A percentile compares a stretch with the other conserved stretches of the same genome.
Evolutionary conservation across 30 jellyfish, hydroid and myxozoan species (phyloP).

Genomic region (Aurelia sp.): DNA sequence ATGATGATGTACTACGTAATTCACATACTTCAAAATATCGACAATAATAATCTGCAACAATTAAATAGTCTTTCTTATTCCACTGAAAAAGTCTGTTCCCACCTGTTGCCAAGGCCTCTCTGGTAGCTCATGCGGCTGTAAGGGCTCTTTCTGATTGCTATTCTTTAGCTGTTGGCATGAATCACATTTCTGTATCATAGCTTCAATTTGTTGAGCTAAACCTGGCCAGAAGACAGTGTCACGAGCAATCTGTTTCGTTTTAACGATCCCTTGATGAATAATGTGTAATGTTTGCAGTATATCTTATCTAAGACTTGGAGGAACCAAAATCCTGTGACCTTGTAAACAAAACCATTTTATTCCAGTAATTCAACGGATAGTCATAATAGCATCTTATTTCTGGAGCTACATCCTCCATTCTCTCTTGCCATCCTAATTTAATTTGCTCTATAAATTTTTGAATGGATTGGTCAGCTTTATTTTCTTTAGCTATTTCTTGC

Average conservation of each 20-base stretch:
- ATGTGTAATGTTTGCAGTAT: constrained; percentile 21
- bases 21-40: constrained; percentile 25
- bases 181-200: too few relatives aligned
- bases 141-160: constrained; percentile 35
- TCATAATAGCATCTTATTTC: constrained; percentile 14
- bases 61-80: too few relatives aligned
- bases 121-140: constrained; percentile 48
- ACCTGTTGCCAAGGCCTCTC: constrained; percentile 44
- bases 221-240: constrained; percentile 56
- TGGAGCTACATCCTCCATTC: neutral
- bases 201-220: constrained; percentile 23
- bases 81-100: constrained; percentile 49
- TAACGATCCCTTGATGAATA: constrained; percentile 25
- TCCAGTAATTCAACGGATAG: constrained; percentile 1
- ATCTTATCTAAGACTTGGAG: constrained; percentile 9
- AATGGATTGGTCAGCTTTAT: neutral
- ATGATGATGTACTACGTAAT: constrained; percentile 11
- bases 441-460: neutral
- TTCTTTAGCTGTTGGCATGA: constrained; percentile 6
- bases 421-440: neutral
- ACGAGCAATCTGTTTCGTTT: constrained; percentile 23
- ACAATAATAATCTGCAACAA: constrained; percentile 43
- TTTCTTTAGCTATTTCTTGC: too few relatives aligned
- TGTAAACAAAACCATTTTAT: neutral
- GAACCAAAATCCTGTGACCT: constrained; percentile 16